These are phyloP conservation scores for Diarsia rubi DNA, from an alignment of 2,888 invertebrate species.

Conservation along the genomic window DNA sequence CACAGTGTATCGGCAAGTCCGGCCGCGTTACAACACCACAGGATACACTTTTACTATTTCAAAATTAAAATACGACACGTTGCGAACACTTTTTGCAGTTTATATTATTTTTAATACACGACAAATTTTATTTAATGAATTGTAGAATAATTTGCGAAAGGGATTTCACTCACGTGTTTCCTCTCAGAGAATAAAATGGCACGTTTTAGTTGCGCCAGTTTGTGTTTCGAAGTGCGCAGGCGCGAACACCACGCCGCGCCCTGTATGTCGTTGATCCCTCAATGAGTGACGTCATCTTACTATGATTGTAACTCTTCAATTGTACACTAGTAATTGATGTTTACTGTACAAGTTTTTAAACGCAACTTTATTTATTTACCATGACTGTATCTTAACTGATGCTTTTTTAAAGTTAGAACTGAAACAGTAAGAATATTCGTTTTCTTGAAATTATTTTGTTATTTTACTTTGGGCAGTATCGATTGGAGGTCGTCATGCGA, in stretches of 20 bases:
- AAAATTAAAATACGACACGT: constrained; percentile 11
- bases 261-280: constrained; percentile 66
- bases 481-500: constrained; percentile 43
- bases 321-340: constrained; percentile 4
- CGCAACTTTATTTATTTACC: neutral
- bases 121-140: neutral
- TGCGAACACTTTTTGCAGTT: neutral
- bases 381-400: neutral
- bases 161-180: constrained; percentile 43
- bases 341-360: neutral
- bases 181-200: constrained; percentile 59
- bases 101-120: neutral
- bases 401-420: neutral
- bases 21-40: constrained; percentile 3
- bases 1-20: constrained; percentile 10
- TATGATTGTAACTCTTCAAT: constrained; percentile 10
- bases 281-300: constrained; percentile 78
- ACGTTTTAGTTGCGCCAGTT: constrained; percentile 56
- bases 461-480: constrained; percentile 46
- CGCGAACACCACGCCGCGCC: constrained; percentile 71
- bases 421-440: neutral
- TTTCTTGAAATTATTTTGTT: neutral
- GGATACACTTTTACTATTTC: neutral
- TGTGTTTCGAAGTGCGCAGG: constrained; percentile 58
- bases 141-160: constrained; percentile 4